Base-by-base conservation (phyloP, 2,797 vertebrate species). In the Loriculus beryllinus region DNA sequence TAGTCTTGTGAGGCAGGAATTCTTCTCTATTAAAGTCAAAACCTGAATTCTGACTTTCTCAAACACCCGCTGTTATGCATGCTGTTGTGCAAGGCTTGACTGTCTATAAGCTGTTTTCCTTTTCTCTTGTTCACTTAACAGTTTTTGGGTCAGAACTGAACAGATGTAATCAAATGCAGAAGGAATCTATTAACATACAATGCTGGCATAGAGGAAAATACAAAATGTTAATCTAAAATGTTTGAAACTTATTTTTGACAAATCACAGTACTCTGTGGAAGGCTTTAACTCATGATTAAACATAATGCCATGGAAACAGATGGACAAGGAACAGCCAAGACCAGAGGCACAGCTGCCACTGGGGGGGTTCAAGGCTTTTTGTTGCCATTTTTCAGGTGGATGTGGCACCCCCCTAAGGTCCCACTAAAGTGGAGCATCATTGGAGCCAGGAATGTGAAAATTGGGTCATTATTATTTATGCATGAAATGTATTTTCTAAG, bases 171-270 rank as follows among this genome's bases (percentile, higher is more conserved):
- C 15, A 86, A 69, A 54, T 63, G 12, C 14, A 65, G 1, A 0
- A 63, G 23, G 4, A 83, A 79, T 82, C 43, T 59, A 78, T 28
- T 64, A 72, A 67, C 3, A 28, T 19, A 12, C 14, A 43, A 42
- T 31, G 5, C 13, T 74, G 40, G 5, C 20, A 29, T 19, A 71
- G 14, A 69, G 17, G 21, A 84, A 83, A 90, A 85, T 23, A 33
- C 1, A 12, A 82, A 90, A 87, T 40, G 4, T 25, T 77, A 39
- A 42, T 29, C 14, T 0, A 0, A 75, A 88, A 48, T 54, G 0
- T 52, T 84, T 26, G 20, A 70, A 69, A 67, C 12, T 54, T n/a
- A 5, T 69, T 79, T 78, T 84, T 90, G 19, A 18, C n/a, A 87
- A 87, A 71, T 4, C 29, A 51, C 15, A 40, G 25, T 37, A 31